A percentile compares a stretch with the other conserved stretches of the same genome.
These are phyloP conservation scores for Bombus waltoni DNA, from an alignment of 1,140 invertebrate genomes.

Conservation along the genomic window DNA sequence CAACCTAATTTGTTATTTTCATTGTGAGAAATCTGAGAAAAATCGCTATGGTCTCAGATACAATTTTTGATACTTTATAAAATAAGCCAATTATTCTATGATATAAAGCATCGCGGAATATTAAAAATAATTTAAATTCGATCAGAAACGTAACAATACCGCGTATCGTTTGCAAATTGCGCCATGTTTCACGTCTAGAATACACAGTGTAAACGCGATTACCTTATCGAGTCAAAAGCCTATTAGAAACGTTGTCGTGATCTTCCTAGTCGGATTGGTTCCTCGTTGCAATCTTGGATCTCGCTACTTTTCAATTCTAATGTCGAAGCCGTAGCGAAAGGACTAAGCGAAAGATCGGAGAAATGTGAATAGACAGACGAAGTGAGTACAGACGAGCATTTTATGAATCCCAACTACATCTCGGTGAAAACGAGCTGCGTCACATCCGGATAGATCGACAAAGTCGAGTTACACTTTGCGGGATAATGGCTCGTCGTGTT, in stretches of 20 bases:
- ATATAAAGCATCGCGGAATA: no score
- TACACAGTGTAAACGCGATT: no score
- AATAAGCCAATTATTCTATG: no score
- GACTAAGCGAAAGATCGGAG: not conserved
- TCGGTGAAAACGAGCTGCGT: slow-evolving; percentile 60
- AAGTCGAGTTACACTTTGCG: slow-evolving; percentile 36
- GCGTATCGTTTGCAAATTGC: no score
- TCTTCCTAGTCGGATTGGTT: not conserved
- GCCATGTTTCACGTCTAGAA: not conserved
- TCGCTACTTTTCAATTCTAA: slow-evolving; percentile 28
- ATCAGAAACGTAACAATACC: no score
- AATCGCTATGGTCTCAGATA: slow-evolving; percentile 5
- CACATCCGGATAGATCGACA: slow-evolving; percentile 58
- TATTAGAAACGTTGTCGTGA: slow-evolving; percentile 22
- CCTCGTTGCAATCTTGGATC: not conserved
- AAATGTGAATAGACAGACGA: not conserved
- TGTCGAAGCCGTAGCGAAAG: slow-evolving; percentile 10
- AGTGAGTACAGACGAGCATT: slow-evolving; percentile 19
- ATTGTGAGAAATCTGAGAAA: slow-evolving; percentile 11
- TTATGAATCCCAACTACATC: slow-evolving; percentile 64
- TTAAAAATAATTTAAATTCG: no score
- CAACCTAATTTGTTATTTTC: not conserved
- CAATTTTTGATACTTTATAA: no score
- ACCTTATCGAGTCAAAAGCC: not conserved
- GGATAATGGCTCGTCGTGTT: slow-evolving; percentile 31